Evolutionary conservation across 2,113 vertebrate genomes (phyloP).

Genomic region (Rallus limicola): DNA sequence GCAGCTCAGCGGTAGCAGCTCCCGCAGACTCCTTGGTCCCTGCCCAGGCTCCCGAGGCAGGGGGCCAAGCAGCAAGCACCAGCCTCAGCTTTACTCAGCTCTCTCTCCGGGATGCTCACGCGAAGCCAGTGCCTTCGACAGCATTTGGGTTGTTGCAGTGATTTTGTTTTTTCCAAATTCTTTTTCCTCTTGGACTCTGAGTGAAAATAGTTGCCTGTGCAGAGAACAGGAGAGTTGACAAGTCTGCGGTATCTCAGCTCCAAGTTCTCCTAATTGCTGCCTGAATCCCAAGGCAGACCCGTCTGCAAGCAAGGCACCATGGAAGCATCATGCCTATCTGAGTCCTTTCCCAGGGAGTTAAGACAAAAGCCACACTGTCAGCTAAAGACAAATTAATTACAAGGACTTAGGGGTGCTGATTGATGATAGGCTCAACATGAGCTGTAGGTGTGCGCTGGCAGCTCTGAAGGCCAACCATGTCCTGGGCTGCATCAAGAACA

Average conservation of each 20-base stretch:
- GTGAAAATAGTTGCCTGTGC: not conserved
- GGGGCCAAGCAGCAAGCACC: conserved; percentile 17
- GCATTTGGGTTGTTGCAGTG: not conserved
- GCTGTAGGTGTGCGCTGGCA: too few species aligned
- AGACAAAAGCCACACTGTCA: not conserved
- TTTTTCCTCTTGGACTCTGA: not conserved
- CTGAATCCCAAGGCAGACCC: not conserved
- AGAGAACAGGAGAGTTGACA: not conserved
- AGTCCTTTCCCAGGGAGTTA: not conserved
- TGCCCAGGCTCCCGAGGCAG: conserved; percentile 15
- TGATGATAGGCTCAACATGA: too few species aligned
- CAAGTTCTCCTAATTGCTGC: not conserved
- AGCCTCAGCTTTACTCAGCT: not conserved
- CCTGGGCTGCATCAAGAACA: too few species aligned
- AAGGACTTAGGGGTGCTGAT: not conserved
- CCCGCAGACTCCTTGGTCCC: not conserved
- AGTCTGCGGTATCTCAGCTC: not conserved
- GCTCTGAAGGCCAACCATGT: too few species aligned
- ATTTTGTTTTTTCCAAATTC: too few species aligned
- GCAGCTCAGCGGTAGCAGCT: not conserved
- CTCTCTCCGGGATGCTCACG: not conserved
- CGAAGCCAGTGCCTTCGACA: not conserved
- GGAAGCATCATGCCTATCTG: not conserved
- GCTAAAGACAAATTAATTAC: conserved; percentile 12
- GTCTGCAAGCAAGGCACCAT: not conserved